A percentile compares a stretch with the other conserved stretches of the same genome.
These are phyloP conservation scores for Sycophaga agraensis DNA, from an alignment of 1,140 invertebrate species.

Conservation along the genomic window DNA sequence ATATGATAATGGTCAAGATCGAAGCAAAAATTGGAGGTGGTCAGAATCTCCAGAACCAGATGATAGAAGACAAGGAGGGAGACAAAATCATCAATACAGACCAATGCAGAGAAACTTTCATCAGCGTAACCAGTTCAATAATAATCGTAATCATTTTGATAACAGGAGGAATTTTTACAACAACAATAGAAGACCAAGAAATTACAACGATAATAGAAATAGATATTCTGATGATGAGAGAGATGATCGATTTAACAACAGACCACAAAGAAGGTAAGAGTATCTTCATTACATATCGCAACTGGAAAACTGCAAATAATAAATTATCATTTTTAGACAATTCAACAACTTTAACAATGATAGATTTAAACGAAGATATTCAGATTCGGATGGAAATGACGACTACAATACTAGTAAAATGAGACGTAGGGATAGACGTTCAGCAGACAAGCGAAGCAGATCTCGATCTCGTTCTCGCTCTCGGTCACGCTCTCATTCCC, in stretches of 20 bases:
- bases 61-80: conserved; percentile 17
- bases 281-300: not conserved
- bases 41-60: conserved; percentile 70
- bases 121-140: conserved; percentile 23
- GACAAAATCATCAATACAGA: conserved; percentile 14
- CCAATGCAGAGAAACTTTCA: conserved; percentile 14
- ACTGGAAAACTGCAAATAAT: not conserved
- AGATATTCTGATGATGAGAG: conserved; percentile 15
- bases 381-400: conserved; percentile 14
- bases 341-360: conserved; percentile 18
- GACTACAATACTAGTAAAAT: conserved; percentile 15
- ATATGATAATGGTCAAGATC: conserved; percentile 40
- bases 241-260: conserved; percentile 13
- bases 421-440: conserved; percentile 16
- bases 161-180: conserved; percentile 28
- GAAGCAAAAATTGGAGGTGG: conserved; percentile 69
- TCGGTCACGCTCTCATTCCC: conserved; percentile 10
- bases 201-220: conserved; percentile 22
- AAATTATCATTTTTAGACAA: conserved; percentile 1
- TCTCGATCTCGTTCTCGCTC: conserved; percentile 17
- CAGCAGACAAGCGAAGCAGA: not conserved
- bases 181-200: conserved; percentile 24
- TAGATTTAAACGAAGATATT: conserved; percentile 22
- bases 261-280: conserved; percentile 17
- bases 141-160: conserved; percentile 20